These are phyloP conservation scores for Periphyllus acericola DNA, from an alignment of 2,888 invertebrate species.

Conservation along the genomic window DNA sequence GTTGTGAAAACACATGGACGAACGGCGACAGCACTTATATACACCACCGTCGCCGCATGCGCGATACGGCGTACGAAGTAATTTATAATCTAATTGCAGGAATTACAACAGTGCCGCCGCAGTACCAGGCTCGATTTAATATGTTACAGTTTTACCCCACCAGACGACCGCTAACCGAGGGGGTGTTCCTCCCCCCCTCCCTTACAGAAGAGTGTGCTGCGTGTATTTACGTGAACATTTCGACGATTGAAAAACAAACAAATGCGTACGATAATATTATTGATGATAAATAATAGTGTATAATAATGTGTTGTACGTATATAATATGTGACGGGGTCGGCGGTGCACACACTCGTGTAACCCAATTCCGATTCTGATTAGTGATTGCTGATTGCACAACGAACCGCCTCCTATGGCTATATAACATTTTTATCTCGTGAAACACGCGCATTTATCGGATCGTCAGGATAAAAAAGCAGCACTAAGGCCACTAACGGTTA, in stretches of 20 bases:
- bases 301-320: too few relatives aligned
- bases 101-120: neutral
- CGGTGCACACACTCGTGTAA: neutral
- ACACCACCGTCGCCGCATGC: neutral
- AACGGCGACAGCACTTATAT: neutral
- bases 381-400: neutral
- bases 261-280: neutral
- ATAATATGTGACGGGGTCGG: neutral
- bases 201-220: neutral
- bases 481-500: neutral
- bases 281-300: too few relatives aligned
- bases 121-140: too few relatives aligned
- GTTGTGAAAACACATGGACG: slow-evolving; percentile 30
- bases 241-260: neutral
- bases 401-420: neutral
- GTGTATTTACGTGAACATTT: neutral
- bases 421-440: neutral
- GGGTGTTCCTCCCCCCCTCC: neutral
- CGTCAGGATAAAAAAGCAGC: neutral
- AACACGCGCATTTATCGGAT: neutral
- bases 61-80: neutral
- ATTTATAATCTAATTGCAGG: neutral
- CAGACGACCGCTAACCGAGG: too few relatives aligned
- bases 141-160: neutral
- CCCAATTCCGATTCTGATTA: neutral